These are phyloP conservation scores for Clarias batrachus DNA, from an alignment of 2,113 vertebrate species.

Conservation along the genomic window DNA sequence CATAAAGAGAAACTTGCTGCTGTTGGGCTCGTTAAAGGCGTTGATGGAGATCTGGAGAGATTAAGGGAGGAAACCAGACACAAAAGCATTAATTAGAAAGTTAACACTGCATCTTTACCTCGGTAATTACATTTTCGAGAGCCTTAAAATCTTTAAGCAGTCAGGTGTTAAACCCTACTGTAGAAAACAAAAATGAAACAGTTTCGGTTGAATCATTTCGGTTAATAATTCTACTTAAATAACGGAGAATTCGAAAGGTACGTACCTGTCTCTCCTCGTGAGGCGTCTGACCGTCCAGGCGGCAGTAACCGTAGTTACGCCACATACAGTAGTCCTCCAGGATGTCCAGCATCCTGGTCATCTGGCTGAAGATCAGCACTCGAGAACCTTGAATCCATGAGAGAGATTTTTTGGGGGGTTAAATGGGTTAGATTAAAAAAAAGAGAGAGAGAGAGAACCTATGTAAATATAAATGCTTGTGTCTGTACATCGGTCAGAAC, in stretches of 20 bases:
- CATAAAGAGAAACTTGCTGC: constrained; percentile 96
- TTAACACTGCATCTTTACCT: too few species aligned
- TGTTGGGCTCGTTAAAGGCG: constrained; percentile 88
- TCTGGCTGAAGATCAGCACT: constrained; percentile 96
- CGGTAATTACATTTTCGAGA: not conserved
- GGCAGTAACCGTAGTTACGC: constrained; percentile 92
- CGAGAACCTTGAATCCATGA: constrained; percentile 78
- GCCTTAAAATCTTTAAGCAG: not conserved
- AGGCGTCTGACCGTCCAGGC: constrained; percentile 93
- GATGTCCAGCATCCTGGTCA: constrained; percentile 96
- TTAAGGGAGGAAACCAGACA: not conserved
- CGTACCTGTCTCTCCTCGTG: constrained; percentile 95
- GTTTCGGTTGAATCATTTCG: too few species aligned
- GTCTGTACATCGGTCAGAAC: too few species aligned
- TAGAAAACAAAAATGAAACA: too few species aligned
- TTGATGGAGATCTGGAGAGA: constrained; percentile 87
- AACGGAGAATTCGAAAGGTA: too few species aligned
- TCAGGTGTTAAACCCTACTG: not conserved
- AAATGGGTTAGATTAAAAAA: too few species aligned
- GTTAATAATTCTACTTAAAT: not conserved
- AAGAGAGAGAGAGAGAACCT: too few species aligned
- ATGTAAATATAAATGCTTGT: too few species aligned
- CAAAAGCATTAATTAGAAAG: not conserved
- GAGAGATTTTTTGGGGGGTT: not conserved
- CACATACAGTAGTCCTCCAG: constrained; percentile 99